Evolutionary conservation across 2,888 invertebrate species (phyloP), one percentile per base, ranked within the genome.

Genomic region (Euzophera pinguis): DNA sequence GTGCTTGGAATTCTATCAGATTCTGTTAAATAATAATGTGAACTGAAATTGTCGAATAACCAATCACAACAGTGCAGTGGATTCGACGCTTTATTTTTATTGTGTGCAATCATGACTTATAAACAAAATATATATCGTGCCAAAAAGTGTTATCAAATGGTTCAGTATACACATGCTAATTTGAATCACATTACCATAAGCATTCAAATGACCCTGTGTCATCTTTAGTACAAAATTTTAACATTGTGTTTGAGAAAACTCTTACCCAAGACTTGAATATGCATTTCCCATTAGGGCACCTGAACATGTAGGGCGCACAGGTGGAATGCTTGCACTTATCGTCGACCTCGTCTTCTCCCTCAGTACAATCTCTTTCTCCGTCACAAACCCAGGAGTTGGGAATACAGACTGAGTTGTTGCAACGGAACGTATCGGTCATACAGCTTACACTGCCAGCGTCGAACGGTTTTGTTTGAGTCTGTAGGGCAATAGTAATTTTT

Each of bases 361-460:
- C 92, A 0, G 84, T 78, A 67, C 97, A 97, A 77, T 98, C 97
- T n/a, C 89, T 80, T 63, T 95, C 94, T 7, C 94, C 94, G 79
- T 97, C 97, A 81, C 97, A 98, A 38, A 93, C 92, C 93, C 95
- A 95, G 13, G 94, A 92, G 65, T 90, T 90, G 42, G 95, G 95
- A 54, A 96, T 94, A 65, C 96, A 96, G 42, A 89, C 84, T 10
- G 89, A 91, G 56, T 89, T 55, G 16, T 75, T 75, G 55, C 88
- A 89, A 0, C 77, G 61, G 70, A 88, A 88, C 0, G 79, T 78
- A 57, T 78, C 76, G 27, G 64, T 69, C 0, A 73, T 61, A 52
- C 88, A 89, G 49, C 64, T 78, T 9, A 71, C 54, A 0, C 71
- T 63, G 10, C 74, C 75, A 0, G 79, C 78, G 0, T 79, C 78